phyloP scores from a whole-genome alignment of 2,797 vertebrate species.

The Propithecus deckenii region DNA sequence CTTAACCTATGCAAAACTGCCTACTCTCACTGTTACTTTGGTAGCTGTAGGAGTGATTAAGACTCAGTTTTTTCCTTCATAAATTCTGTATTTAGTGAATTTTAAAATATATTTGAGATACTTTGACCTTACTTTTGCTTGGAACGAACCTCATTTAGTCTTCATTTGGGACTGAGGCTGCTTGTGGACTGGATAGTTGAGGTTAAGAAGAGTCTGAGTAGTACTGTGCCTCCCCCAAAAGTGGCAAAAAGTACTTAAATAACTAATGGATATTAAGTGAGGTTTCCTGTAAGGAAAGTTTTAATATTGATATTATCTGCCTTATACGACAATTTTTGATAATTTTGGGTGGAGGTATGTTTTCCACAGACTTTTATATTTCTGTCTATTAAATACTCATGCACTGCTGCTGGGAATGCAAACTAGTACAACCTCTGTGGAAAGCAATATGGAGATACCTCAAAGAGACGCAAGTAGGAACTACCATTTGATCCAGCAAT shows the following conservation, averaged over 20 bases:
- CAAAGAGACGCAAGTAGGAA: no score
- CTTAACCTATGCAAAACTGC: not conserved
- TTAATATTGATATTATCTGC: not conserved
- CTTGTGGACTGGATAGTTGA: not conserved
- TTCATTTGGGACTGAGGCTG: not conserved
- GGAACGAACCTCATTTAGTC: not conserved
- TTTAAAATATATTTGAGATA: not conserved
- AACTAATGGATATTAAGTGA: not conserved
- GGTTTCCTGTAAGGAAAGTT: not conserved
- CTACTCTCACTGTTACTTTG: not conserved
- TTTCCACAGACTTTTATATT: not conserved
- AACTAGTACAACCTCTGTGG: no score
- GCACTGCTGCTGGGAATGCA: no score
- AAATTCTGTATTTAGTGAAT: not conserved
- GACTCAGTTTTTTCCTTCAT: not conserved
- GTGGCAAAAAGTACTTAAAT: not conserved
- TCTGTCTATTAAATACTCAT: no score
- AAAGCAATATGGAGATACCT: no score
- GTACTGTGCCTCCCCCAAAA: not conserved
- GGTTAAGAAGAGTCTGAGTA: not conserved
- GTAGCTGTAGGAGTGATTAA: not conserved
- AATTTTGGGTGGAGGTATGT: not conserved
- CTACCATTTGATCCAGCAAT: no score
- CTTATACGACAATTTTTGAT: not conserved
- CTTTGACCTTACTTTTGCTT: not conserved